These are phyloP conservation scores for Montipora cactus DNA, from an alignment of 64 coral and sea anemone species.

Conservation along the genomic window DNA sequence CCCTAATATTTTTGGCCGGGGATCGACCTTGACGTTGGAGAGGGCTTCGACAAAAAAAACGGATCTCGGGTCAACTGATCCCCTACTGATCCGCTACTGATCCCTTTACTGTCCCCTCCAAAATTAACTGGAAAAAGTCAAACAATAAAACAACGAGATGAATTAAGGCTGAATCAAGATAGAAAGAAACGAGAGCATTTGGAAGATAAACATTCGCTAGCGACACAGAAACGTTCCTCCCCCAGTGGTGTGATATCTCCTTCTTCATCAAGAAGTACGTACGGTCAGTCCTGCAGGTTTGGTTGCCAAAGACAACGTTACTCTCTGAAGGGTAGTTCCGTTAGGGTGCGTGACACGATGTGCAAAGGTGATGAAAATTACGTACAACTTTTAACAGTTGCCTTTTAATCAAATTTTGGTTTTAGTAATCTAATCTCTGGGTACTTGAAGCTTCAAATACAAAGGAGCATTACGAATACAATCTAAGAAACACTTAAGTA, in stretches of 20 bases:
- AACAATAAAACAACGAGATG: no score
- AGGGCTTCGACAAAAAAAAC: no score
- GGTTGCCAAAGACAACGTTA: slow-evolving; percentile 36
- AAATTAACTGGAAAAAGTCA: no score
- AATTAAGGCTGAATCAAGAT: no score
- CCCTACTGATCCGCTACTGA: no score
- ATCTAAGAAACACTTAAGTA: neutral
- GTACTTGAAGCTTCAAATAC: neutral
- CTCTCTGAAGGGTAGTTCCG: slow-evolving; percentile 4
- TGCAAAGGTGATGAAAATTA: slow-evolving; percentile 43
- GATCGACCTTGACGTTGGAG: no score
- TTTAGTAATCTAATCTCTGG: neutral
- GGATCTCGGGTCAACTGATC: no score
- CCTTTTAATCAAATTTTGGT: slow-evolving; percentile 6
- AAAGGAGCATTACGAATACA: neutral
- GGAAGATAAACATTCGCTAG: no score
- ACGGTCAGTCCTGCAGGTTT: slow-evolving; percentile 36
- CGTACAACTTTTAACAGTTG: neutral
- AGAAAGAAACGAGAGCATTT: no score
- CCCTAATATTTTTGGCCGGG: no score
- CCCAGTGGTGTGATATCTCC: neutral
- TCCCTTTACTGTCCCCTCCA: no score
- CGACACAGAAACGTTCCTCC: neutral
- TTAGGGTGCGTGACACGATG: slow-evolving; percentile 11
- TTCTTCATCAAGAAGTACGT: neutral